These are phyloP conservation scores for Hermetia illucens DNA, from an alignment of 1,140 invertebrate species.

Conservation along the genomic window DNA sequence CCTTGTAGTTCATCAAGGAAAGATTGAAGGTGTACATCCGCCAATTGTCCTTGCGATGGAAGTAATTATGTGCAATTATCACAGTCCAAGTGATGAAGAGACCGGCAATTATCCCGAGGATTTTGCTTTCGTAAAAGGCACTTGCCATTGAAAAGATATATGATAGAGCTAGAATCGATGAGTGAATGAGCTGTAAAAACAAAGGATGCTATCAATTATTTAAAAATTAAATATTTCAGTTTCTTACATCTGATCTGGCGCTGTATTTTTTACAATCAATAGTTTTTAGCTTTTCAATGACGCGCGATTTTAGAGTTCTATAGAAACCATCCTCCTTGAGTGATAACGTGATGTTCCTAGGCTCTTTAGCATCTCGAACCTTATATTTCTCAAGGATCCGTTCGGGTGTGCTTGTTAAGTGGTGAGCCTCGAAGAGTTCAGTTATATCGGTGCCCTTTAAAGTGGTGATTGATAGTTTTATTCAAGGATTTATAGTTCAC, in stretches of 20 bases:
- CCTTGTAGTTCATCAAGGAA: constrained; percentile 41
- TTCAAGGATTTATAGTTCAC: background rate
- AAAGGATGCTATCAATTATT: constrained; percentile 37
- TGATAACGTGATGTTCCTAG: constrained; percentile 44
- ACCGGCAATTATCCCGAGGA: constrained; percentile 33
- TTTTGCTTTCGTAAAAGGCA: constrained; percentile 31
- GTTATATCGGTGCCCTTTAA: constrained; percentile 52
- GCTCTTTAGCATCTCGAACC: constrained; percentile 34
- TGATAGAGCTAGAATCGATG: constrained; percentile 31
- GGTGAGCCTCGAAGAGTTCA: constrained; percentile 51
- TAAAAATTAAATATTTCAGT: no score
- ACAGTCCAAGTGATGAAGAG: constrained; percentile 39
- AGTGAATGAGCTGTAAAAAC: constrained; percentile 21
- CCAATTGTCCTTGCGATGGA: constrained; percentile 66
- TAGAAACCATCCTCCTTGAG: constrained; percentile 53
- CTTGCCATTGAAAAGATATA: constrained; percentile 36
- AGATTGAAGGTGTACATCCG: constrained; percentile 71
- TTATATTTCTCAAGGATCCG: constrained; percentile 43
- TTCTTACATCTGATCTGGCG: no score
- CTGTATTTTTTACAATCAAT: constrained; percentile 33
- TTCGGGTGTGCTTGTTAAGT: constrained; percentile 33
- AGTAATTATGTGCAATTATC: constrained; percentile 63
- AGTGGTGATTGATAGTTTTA: background rate
- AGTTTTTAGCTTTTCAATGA: constrained; percentile 31
- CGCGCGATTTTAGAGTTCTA: constrained; percentile 41